phyloP scores from a whole-genome alignment of 2,113 vertebrate species.

The Hippopotamus amphibius region DNA sequence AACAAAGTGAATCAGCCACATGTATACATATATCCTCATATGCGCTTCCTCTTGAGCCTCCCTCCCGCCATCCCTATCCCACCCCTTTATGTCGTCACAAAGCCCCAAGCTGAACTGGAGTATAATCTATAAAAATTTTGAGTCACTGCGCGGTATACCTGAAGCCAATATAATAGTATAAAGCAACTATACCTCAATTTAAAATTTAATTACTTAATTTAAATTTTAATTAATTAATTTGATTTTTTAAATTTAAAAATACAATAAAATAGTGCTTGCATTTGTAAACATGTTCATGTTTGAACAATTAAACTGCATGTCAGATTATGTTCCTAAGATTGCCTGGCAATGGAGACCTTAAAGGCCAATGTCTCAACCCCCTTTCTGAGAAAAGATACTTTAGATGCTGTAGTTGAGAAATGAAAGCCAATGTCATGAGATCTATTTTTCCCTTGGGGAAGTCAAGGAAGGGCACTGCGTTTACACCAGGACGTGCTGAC shows the following conservation, averaged over 20 bases:
- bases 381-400: neutral
- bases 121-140: neutral
- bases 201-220: neutral
- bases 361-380: neutral
- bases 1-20: no score
- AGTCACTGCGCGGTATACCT: neutral
- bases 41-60: no score
- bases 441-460: constrained; percentile 43
- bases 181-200: neutral
- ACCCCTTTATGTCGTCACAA: no score
- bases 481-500: constrained; percentile 63
- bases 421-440: neutral
- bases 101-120: neutral
- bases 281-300: neutral
- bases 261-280: neutral
- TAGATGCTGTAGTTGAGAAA: neutral
- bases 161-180: neutral
- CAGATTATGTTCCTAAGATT: neutral
- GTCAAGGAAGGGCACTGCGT: constrained; percentile 53
- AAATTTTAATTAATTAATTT: neutral
- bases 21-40: no score
- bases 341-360: rapidly evolving
- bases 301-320: neutral
- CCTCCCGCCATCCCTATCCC: no score
- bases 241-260: neutral